Evolutionary conservation across 2,888 invertebrate genomes (phyloP), one percentile per base, ranked within the genome.

Genomic region (Psylliodes chrysocephalus): DNA sequence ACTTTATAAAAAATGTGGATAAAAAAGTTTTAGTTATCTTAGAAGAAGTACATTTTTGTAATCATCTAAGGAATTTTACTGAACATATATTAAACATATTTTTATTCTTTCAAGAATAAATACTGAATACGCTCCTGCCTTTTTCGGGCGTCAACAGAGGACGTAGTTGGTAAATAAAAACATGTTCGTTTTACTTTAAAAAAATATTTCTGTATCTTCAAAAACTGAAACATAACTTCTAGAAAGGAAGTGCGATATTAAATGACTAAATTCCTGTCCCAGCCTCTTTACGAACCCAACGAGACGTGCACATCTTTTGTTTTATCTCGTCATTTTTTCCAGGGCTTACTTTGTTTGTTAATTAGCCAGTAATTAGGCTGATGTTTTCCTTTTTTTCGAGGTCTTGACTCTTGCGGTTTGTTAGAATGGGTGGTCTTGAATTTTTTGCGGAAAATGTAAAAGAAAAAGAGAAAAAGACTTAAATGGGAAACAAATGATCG

Each of bases 191-290:
- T 22, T 22, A 2, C 22, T 22, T 4, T 6, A 22, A 22, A 22
- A 22, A 22, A 22, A 22, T 22, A n/a, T 22, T 6, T 22, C 22
- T 22, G 3, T 6, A 22, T 22, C 22, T 4, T 22, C 22, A 22
- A 22, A 22, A 22, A 22, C 38, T 17, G 30, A 28, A 14, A 6
- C 6, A 22, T 22, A 22, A 22, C 52, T 56, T 59, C 63, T 65
- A 65, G 74, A 76, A 75, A 77, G 78, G 77, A 79, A 78, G 73
- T 76, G 67, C 73, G 73, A 76, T 78, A 77, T 78, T 75, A 72
- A 74, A 73, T 75, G 74, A 77, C 75, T 64, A 40, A 38, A 30
- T 30, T 30, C 30, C 30, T 38, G 53, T 22, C 22, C 22, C 22
- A 22, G 22, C 22, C 22, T 22, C 22, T 4, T 22, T 6, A 2